Evolutionary conservation across 2,888 invertebrate species (phyloP), one percentile per base, ranked within the genome.

Genomic region (Leptopterna dolabrata): DNA sequence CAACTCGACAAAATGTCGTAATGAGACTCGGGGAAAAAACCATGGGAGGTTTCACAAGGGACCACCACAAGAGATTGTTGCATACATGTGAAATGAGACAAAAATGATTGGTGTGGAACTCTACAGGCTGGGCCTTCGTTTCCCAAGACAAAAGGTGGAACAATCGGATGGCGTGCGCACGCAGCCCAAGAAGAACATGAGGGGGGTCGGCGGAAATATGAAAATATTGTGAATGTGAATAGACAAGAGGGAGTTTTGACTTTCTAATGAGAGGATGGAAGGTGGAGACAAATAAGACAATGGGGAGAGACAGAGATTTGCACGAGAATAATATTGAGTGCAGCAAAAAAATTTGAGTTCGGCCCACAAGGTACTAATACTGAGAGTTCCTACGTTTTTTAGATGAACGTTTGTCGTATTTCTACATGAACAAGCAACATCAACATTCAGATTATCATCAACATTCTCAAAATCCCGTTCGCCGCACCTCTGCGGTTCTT

Each of bases 1-100:
- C 63, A 63, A 24, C 7, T 63, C 24, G 24, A 24, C 2, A 24
- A 63, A 11, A 63, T 27, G 19, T 63, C 24, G 63, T 24, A 63
- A 63, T 24, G 24, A 27, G 63, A 27, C 63, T 63, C 24, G 24
- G 0, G 55, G 6, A 63, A 63, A 63, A 63, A 63, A 63, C 63
- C n/a, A 63, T 63, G 27, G 63, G 63, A 63, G 63, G 63, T 63
- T 63, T 63, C 63, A 63, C 63, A 63, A 63, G 19, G 63, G 19
- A 63, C 63, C 63, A 63, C 63, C 63, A 24, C 11, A 27, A 63
- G 24, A 63, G 63, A 63, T 63, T 63, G 63, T 63, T 63, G 63
- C 63, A 63, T 63, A 27, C 63, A 63, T 63, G 63, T 63, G 63
- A 63, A 63, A 63, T 63, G 63, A 63, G 63, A 27, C 63, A 63